A percentile compares a stretch with the other conserved stretches of the same genome.
phyloP scores from a whole-genome alignment of 2,797 vertebrate species.

The Alca torda region DNA sequence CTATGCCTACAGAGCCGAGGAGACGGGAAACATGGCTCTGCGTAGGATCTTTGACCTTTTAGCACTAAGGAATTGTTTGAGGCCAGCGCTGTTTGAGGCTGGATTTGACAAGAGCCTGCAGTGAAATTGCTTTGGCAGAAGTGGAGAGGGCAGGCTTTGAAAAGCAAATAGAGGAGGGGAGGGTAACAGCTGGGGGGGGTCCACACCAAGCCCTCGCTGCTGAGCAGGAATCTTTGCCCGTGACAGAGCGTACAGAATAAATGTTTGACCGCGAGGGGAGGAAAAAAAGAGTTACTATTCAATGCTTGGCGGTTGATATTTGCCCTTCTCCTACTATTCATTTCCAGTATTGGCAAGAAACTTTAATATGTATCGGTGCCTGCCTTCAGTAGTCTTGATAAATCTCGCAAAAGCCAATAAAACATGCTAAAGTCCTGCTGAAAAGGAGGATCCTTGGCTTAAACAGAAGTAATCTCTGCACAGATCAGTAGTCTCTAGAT shows the following conservation, averaged over 20 bases:
- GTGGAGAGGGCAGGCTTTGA: conserved; percentile 60
- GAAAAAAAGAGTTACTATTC: conserved; percentile 31
- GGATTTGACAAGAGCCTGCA: conserved; percentile 64
- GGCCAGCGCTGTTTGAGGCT: conserved; percentile 56
- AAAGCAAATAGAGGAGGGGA: conserved; percentile 65
- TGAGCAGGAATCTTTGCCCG: conserved; percentile 56
- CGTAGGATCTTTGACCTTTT: conserved; percentile 60
- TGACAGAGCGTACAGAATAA: conserved; percentile 52
- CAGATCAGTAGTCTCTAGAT: conserved; percentile 60
- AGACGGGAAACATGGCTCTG: neutral
- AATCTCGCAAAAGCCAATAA: conserved; percentile 64
- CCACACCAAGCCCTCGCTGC: neutral
- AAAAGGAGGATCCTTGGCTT: conserved; percentile 75
- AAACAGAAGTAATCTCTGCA: conserved; percentile 66
- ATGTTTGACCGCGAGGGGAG: conserved; percentile 52
- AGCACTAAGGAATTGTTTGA: conserved; percentile 61
- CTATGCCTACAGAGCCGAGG: neutral
- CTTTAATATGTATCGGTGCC: conserved; percentile 66
- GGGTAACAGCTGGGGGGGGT: conserved; percentile 57
- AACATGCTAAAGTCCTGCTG: conserved; percentile 63
- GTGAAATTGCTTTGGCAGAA: conserved; percentile 72
- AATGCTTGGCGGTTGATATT: conserved; percentile 32
- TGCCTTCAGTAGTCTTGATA: conserved; percentile 66
- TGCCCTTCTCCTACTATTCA: conserved; percentile 9
- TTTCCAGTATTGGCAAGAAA: conserved; percentile 58